Percentiles rank a stretch among this genome's conserved stretches.
Conservation (phyloP, 2,113 vertebrate genomes). For the Ramphastos sulfuratus region DNA sequence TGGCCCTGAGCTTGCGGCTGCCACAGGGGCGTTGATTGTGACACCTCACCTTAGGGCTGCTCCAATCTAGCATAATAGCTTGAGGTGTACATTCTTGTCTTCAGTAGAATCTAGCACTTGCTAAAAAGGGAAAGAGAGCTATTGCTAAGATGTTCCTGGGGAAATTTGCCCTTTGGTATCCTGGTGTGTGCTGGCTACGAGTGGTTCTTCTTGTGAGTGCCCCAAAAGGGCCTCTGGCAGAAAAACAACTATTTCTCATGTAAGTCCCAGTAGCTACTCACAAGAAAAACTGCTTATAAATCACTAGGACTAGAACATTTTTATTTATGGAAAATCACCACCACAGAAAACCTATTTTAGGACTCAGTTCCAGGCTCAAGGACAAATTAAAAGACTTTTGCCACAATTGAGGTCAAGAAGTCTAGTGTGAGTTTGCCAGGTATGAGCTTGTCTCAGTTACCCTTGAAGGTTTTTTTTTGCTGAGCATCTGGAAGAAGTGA, state of each 20-base stretch:
- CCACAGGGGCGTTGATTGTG: rapidly evolving
- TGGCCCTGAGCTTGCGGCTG: rapidly evolving
- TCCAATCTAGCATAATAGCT: rapidly evolving
- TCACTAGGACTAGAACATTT: background rate
- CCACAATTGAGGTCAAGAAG: background rate
- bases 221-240: background rate
- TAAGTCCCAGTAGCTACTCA: background rate
- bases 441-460: background rate
- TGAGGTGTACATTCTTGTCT: background rate
- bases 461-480: background rate
- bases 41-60: background rate
- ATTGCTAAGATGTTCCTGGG: background rate
- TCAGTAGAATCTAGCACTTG: background rate
- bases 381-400: background rate
- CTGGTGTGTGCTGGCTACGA: background rate
- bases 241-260: background rate
- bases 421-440: background rate
- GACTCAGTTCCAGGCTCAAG: background rate
- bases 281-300: background rate
- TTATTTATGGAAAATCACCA: background rate
- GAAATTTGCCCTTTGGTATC: background rate
- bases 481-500: background rate
- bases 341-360: background rate
- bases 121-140: background rate
- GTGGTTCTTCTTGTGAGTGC: background rate